Evolutionary conservation across 2,797 vertebrate species (phyloP), one percentile per base, ranked within the genome.

Genomic region (Margarornis squamiger): DNA sequence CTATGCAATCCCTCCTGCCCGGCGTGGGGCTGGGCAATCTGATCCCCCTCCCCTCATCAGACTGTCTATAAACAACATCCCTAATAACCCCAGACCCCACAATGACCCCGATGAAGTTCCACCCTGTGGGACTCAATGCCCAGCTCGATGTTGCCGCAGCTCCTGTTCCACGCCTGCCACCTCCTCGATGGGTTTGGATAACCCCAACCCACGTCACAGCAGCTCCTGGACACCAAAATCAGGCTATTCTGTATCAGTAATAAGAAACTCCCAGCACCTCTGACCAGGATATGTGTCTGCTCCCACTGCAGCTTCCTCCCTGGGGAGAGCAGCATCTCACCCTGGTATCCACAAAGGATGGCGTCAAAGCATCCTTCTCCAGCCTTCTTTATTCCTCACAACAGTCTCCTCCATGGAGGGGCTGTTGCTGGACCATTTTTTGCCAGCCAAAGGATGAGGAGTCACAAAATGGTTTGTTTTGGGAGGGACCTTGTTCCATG

Each of bases 201-300:
- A 94, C 91, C 91, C 67, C 18, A 22, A 9, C 46, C 73, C 80
- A 65, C 23, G 72, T 93, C 96, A 90, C 26, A 4, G 87, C 76
- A 48, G 77, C 80, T 90, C 43, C 68, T 24, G 54, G 36, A 61
- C 86, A 80, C 90, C 20, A 1, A 88, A 93, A 91, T 95, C 92
- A 7, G 43, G 39, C 74, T 93, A 88, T 95, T 94, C 78, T 80
- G 63, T 95, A 41, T 92, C 93, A 61, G 92, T 94, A 95, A 96
- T 8, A 80, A 67, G 90, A 96, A 88, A 93, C 89, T 27, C 19
- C 9, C 49, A 2, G 36, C 54, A 32, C 71, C 39, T 74, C 70
- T 45, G 93, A 65, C 19, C 57, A 9, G 36, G 26, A 51, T 80
- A 68, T 3, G 0, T 36, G 45, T 52, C 75, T 57, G 68, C 75